A percentile compares a stretch with the other conserved stretches of the same genome.
Conservation (phyloP, 2,888 invertebrate genomes). For the Antitype chi region DNA sequence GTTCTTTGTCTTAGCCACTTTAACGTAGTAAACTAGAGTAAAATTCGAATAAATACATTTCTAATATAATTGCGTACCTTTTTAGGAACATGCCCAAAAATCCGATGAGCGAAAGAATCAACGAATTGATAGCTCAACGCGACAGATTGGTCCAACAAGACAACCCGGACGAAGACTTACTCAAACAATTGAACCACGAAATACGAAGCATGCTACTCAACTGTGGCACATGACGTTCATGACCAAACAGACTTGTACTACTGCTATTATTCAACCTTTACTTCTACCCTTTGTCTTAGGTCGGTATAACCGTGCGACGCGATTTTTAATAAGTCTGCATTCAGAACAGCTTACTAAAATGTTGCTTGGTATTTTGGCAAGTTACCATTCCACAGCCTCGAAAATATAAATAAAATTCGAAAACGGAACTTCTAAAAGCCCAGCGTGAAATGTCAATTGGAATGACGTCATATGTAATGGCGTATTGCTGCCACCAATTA, state of each 20-base stretch:
- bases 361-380: constrained; percentile 1
- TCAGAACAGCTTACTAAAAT: not conserved
- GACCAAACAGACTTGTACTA: not conserved
- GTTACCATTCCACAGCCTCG: not conserved
- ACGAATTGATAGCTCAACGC: constrained; percentile 86
- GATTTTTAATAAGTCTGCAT: not conserved
- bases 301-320: not conserved
- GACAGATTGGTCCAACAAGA: constrained; percentile 87
- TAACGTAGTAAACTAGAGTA: not conserved
- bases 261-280: constrained; percentile 8
- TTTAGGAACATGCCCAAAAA: constrained; percentile 77
- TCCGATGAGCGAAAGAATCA: constrained; percentile 83
- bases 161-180: constrained; percentile 83
- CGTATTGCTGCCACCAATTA: not conserved
- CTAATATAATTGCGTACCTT: not conserved
- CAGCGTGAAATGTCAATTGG: not conserved
- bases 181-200: constrained; percentile 88
- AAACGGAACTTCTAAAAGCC: not conserved
- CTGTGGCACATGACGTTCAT: constrained; percentile 77
- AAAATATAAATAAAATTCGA: constrained; percentile 5
- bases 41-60: not conserved
- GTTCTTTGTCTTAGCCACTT: too few relatives aligned
- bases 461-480: constrained; percentile 14
- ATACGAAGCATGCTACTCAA: constrained; percentile 87
- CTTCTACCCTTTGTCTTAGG: not conserved